Conservation (phyloP, 2,797 vertebrate species). For the Glyptemys insculpta region DNA sequence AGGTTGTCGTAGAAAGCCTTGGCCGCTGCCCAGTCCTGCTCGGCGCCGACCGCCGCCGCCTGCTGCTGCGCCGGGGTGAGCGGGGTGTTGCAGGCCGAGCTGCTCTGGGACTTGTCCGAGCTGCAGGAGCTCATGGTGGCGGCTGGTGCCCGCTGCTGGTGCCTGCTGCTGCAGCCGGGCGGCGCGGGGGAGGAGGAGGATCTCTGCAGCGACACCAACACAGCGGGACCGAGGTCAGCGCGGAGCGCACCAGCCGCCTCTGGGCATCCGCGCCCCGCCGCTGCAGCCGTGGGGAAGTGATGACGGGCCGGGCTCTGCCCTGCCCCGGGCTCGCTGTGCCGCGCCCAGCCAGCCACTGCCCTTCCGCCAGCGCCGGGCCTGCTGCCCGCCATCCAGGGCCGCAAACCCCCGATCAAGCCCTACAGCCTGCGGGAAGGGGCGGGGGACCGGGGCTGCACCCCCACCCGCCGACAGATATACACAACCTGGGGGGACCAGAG, state of each 20-base stretch:
- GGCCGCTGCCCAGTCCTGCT: constrained; percentile 69
- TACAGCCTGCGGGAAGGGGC: no score
- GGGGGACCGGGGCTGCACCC: no score
- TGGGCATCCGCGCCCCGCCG: background rate
- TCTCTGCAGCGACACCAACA: background rate
- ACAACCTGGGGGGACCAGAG: no score
- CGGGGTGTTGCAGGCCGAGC: background rate
- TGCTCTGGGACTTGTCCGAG: background rate
- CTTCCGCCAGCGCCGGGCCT: background rate
- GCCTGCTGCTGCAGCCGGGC: background rate
- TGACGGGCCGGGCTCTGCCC: background rate
- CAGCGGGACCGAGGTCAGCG: constrained; percentile 6
- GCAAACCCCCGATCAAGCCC: background rate
- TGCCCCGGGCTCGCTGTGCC: background rate
- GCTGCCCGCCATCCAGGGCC: background rate
- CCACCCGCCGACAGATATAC: no score
- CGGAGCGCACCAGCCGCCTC: background rate
- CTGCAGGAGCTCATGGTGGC: constrained; percentile 55
- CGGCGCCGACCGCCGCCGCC: constrained; percentile 26
- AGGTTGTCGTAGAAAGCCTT: constrained; percentile 74
- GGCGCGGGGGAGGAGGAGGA: background rate
- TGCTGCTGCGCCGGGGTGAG: background rate
- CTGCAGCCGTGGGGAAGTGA: background rate
- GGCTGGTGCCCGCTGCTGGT: background rate
- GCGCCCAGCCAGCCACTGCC: background rate